Percentiles rank a stretch among this genome's conserved stretches.
phyloP scores from a whole-genome alignment of 2,113 vertebrate species.

The Pelecanus crispus region DNA sequence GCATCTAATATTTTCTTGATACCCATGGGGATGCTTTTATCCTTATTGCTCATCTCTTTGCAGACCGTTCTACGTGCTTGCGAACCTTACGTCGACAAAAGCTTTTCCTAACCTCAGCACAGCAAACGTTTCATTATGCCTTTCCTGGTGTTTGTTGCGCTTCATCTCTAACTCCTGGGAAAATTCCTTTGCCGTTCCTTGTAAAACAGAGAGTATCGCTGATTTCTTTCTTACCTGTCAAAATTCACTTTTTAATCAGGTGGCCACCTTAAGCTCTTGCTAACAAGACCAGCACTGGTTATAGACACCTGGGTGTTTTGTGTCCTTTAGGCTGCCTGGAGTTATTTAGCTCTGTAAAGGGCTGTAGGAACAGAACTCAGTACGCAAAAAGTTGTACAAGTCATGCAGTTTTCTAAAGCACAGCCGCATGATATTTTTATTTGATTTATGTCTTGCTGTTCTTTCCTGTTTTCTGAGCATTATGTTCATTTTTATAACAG shows the following conservation, averaged over 20 bases:
- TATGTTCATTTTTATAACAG: conserved; percentile 8
- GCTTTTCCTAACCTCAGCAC: background rate
- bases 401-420: background rate
- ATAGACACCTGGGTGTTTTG: background rate
- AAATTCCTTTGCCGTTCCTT: background rate
- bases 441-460: conserved; percentile 55
- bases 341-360: background rate
- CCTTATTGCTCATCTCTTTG: background rate
- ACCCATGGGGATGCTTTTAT: background rate
- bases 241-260: background rate
- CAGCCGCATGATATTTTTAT: conserved; percentile 25
- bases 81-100: background rate
- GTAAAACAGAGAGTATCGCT: background rate
- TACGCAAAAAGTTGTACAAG: background rate
- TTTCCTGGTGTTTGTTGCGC: background rate
- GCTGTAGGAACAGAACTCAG: background rate
- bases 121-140: background rate
- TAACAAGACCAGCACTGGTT: background rate
- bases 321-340: background rate
- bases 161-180: background rate
- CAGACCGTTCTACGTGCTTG: background rate
- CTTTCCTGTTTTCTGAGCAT: conserved; percentile 37
- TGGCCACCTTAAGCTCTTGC: background rate
- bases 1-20: background rate
- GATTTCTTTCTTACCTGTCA: background rate